A percentile compares a stretch with the other conserved stretches of the same genome.
These are phyloP conservation scores for Holothuria scabra DNA, from an alignment of 53 echinoderm and acorn worm genomes.

Conservation along the genomic window DNA sequence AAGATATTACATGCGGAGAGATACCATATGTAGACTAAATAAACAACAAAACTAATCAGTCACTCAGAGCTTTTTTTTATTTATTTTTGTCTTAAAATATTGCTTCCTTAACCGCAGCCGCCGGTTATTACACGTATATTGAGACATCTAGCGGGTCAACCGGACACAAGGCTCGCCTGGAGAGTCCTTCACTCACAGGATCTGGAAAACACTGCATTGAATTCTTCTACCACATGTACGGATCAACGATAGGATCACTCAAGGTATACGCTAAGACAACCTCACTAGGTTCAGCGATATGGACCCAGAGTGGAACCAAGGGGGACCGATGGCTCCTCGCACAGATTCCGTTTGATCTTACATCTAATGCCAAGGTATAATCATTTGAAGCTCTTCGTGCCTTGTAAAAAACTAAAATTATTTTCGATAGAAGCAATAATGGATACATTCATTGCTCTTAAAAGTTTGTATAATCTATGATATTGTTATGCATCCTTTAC, in stretches of 20 bases:
- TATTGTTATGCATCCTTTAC: no score
- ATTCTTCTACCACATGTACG: conserved; percentile 89
- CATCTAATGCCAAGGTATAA: not conserved
- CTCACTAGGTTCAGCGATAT: conserved; percentile 33
- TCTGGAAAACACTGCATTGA: conserved; percentile 46
- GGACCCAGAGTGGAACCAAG: conserved; percentile 66
- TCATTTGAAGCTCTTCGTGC: no score
- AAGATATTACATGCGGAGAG: no score
- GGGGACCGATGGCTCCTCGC: conserved; percentile 68
- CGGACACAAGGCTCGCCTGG: conserved; percentile 67
- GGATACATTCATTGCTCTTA: no score
- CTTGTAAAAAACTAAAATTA: no score
- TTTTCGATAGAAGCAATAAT: no score
- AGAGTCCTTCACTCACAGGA: conserved; percentile 48
- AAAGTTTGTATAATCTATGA: no score
- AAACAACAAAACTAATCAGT: no score
- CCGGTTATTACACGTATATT: conserved; percentile 62
- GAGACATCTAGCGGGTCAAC: conserved; percentile 57
- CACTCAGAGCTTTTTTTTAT: no score
- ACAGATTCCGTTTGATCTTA: conserved; percentile 57
- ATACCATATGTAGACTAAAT: no score
- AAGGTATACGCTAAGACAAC: conserved; percentile 62
- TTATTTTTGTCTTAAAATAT: no score
- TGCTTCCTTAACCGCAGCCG: not conserved
- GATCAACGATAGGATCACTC: conserved; percentile 65